These are phyloP conservation scores for Clepsis dumicolana DNA, from an alignment of 2,888 invertebrate genomes.

Conservation along the genomic window DNA sequence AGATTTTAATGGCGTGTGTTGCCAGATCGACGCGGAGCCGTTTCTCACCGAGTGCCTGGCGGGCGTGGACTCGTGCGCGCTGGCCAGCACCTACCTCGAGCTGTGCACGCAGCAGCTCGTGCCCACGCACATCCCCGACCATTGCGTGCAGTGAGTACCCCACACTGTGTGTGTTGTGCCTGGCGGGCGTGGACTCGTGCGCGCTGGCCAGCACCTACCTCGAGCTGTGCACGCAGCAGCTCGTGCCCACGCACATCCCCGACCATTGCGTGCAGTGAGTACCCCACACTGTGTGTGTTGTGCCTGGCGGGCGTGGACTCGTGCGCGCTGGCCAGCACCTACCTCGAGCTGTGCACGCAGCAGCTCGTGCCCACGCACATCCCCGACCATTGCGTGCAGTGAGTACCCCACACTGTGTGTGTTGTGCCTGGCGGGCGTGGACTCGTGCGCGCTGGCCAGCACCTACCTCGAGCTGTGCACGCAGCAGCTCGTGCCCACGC, in stretches of 20 bases:
- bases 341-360: conserved; percentile 91
- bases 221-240: conserved; percentile 90
- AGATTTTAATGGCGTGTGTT: background rate
- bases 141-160: conserved; percentile 90
- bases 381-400: conserved; percentile 93
- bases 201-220: conserved; percentile 93
- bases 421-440: conserved; percentile 86
- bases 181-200: conserved; percentile 88
- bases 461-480: conserved; percentile 93
- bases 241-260: conserved; percentile 92
- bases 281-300: no score
- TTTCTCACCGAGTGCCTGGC: conserved; percentile 88
- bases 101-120: conserved; percentile 91
- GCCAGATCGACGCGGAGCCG: conserved; percentile 86
- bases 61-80: conserved; percentile 89
- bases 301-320: conserved; percentile 87
- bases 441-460: conserved; percentile 92
- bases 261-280: conserved; percentile 92
- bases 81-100: conserved; percentile 93
- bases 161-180: no score
- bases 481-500: conserved; percentile 90
- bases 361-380: conserved; percentile 92
- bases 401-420: no score
- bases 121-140: conserved; percentile 92
- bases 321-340: conserved; percentile 93